Percentiles rank a stretch among this genome's conserved stretches.
Evolutionary conservation across 2,888 invertebrate genomes (phyloP).

Genomic region (Netelia fuscicornis): DNA sequence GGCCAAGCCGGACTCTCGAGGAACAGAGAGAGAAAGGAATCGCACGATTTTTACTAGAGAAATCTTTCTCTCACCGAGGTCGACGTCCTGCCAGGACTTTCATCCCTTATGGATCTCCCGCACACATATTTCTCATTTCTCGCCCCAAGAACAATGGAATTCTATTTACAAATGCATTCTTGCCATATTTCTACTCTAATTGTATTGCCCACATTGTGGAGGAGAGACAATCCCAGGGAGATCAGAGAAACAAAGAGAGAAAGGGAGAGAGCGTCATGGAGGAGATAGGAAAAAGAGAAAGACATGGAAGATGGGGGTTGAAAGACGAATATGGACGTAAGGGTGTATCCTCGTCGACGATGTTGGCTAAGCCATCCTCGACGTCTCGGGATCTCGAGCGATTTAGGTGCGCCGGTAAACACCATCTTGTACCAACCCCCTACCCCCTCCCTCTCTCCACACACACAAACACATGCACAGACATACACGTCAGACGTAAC

Average conservation of each 20-base stretch:
- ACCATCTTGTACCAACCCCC: slow-evolving; percentile 45
- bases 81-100: background rate
- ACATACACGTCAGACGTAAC: slow-evolving; percentile 1
- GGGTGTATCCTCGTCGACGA: slow-evolving; percentile 47
- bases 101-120: slow-evolving; percentile 29
- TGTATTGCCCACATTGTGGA: too few relatives aligned
- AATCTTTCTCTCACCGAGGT: slow-evolving; percentile 16
- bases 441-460: background rate
- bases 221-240: too few relatives aligned
- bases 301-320: slow-evolving; percentile 10
- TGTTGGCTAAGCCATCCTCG: slow-evolving; percentile 66
- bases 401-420: slow-evolving; percentile 69
- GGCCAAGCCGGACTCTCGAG: background rate
- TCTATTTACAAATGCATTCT: background rate
- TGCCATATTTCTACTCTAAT: too few relatives aligned
- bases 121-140: background rate
- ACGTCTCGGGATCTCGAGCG: slow-evolving; percentile 63
- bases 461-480: slow-evolving; percentile 2
- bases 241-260: background rate
- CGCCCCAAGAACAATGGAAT: background rate
- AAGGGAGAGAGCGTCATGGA: background rate
- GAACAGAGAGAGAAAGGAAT: background rate
- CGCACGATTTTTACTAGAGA: slow-evolving; percentile 11
- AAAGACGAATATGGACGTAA: background rate
- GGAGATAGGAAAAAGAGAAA: slow-evolving; percentile 3